Evolutionary conservation across 2,113 vertebrate species (phyloP), one percentile per base, ranked within the genome.

Genomic region (Rhombomys opimus): DNA sequence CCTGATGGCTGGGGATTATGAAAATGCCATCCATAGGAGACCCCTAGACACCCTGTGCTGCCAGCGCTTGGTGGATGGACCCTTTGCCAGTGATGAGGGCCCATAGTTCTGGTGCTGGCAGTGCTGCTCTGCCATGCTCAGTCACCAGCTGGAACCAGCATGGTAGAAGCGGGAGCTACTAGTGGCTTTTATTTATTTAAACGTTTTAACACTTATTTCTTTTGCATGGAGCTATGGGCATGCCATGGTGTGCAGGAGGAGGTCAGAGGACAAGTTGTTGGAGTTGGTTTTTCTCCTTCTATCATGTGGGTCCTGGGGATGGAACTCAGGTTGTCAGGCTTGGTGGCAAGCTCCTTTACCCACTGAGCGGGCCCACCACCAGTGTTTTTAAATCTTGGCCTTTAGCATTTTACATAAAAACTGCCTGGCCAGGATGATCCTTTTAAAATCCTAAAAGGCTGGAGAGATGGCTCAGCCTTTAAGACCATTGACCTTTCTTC

Each of bases 401-500:
- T n/a, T 97, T 81, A 97, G 91, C 96, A 63, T 97, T 97, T 98
- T 41, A 96, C 93, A 89, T 90, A 78, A 46, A 10, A 54, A 46
- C 91, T 59, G 61, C 93, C 67, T 92, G 87, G 94, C 81, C 76
- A 89, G 93, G 96, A 89, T 70, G 82, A 77, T 97, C 25, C 68
- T 41, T 90, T 86, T 97, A 94, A 91, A 97, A 94, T 77, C 87
- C 70, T 57, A 4, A 57, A 1, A 3, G 46, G 46, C 46, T 46
- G 46, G 46, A 46, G 46, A 46, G 46, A 46, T 46, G 46, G 46
- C 46, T 46, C 3, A 46, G 46, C 46, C 46, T 46, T 46, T 46
- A 46, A 46, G 46, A 46, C 3, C 46, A 46, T 46, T 46, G 46
- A 46, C 46, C 5, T 46, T 46, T 46, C 46, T 46, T 46, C 46